These are phyloP conservation scores for Astropecten irregularis DNA, from an alignment of 53 echinoderm and acorn worm species.

Conservation along the genomic window DNA sequence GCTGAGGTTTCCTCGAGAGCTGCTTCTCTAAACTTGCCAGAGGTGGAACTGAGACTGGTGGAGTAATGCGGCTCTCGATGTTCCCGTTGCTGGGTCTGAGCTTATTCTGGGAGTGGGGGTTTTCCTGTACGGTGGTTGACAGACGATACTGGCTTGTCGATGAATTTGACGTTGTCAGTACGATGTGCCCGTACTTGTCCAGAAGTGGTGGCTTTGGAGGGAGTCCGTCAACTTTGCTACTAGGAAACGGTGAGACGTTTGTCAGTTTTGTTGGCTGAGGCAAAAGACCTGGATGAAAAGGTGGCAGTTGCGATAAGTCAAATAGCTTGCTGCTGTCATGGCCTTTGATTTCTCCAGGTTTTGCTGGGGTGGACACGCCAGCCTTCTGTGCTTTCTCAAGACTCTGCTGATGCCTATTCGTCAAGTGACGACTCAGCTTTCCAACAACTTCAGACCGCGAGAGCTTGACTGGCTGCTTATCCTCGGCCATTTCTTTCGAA, in stretches of 20 bases:
- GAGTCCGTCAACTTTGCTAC: background rate
- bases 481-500: constrained; percentile 34
- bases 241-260: background rate
- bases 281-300: constrained; percentile 33
- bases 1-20: background rate
- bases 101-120: background rate
- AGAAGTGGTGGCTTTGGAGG: constrained; percentile 73
- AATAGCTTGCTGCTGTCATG: constrained; percentile 15
- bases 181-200: constrained; percentile 85
- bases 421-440: constrained; percentile 91
- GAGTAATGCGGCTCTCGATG: background rate
- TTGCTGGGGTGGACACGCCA: background rate
- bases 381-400: constrained; percentile 56
- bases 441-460: constrained; percentile 96
- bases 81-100: background rate
- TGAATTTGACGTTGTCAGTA: constrained; percentile 42
- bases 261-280: constrained; percentile 28
- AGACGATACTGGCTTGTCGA: constrained; percentile 73
- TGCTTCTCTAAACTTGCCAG: background rate
- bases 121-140: constrained; percentile 63
- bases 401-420: constrained; percentile 78
- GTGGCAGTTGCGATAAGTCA: constrained; percentile 64
- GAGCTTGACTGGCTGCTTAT: constrained; percentile 67
- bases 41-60: background rate
- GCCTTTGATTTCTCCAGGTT: constrained; percentile 9